Percentiles rank a stretch among this genome's conserved stretches.
Evolutionary conservation across 2,888 invertebrate genomes (phyloP).

Genomic region (Latheticus oryzae): DNA sequence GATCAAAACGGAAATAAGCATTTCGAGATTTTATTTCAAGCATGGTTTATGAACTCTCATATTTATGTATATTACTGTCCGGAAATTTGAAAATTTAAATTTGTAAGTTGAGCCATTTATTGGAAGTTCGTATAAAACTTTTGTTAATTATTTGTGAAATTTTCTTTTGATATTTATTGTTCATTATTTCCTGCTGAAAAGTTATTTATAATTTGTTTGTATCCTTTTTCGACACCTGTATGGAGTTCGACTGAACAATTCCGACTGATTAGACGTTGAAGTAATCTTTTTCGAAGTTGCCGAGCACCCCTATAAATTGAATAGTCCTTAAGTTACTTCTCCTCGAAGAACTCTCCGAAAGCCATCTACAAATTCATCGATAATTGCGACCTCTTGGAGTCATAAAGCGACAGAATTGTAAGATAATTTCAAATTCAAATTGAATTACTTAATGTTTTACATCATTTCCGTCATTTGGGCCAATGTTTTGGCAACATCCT

Average conservation of each 20-base stretch:
- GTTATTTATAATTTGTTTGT: too few species aligned
- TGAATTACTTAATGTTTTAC: slow-evolving; percentile 38
- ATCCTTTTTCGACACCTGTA: slow-evolving; percentile 22
- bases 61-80: too few species aligned
- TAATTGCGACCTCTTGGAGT: slow-evolving; percentile 25
- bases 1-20: slow-evolving; percentile 20
- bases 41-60: too few species aligned
- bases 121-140: too few species aligned
- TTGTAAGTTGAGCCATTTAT: too few species aligned
- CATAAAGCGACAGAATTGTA: slow-evolving; percentile 24
- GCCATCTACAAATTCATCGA: slow-evolving; percentile 23
- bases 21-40: too few species aligned
- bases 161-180: too few species aligned
- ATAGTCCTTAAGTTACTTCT: too few species aligned
- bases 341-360: slow-evolving; percentile 24
- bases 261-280: slow-evolving; percentile 33
- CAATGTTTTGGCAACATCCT: slow-evolving; percentile 38
- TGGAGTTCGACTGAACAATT: slow-evolving; percentile 13
- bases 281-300: slow-evolving; percentile 35
- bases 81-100: too few species aligned
- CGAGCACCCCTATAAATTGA: slow-evolving; percentile 13
- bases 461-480: slow-evolving; percentile 38
- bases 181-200: too few species aligned
- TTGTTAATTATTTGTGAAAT: too few species aligned
- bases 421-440: slow-evolving; percentile 37